Conservation (phyloP, 2,797 vertebrate species). For the Periparus ater region DNA sequence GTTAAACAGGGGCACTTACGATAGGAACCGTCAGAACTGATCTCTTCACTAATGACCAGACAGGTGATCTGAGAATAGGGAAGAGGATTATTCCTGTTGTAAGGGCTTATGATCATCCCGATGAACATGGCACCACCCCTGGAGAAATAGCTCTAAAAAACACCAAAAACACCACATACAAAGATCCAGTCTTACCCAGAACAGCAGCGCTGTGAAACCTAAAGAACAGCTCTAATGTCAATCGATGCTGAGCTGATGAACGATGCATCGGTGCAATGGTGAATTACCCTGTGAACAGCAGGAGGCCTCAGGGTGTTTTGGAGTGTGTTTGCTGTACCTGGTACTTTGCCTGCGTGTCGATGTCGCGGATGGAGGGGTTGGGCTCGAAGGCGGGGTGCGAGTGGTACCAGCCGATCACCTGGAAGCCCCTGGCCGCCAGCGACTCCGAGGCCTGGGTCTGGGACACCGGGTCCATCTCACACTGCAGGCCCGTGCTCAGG, state of each 20-base stretch:
- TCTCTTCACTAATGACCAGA: conserved; percentile 89
- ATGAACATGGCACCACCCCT: conserved; percentile 96
- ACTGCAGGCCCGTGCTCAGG: conserved; percentile 94
- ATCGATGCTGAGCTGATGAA: fast-evolving
- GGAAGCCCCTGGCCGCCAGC: conserved; percentile 84
- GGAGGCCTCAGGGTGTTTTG: background rate
- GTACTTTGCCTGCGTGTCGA: conserved; percentile 96
- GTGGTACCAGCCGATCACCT: conserved; percentile 97
- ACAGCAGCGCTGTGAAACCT: background rate
- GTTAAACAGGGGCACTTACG: conserved; percentile 78
- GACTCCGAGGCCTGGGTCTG: conserved; percentile 93
- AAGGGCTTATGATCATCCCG: conserved; percentile 98
- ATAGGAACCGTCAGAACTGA: conserved; percentile 81
- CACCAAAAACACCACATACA: background rate
- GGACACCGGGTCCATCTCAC: conserved; percentile 97
- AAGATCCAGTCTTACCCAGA: background rate
- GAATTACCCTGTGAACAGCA: background rate
- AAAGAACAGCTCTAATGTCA: fast-evolving
- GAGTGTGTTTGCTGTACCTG: conserved; percentile 79
- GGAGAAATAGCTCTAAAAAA: conserved; percentile 93
- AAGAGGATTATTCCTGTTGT: conserved; percentile 90
- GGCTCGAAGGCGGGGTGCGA: conserved; percentile 96
- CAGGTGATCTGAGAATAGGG: conserved; percentile 95
- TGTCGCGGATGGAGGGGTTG: conserved; percentile 94
- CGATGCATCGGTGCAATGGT: fast-evolving